These are phyloP conservation scores for Eptatretus burgeri DNA, from an alignment of 2,113 vertebrate genomes.

Conservation along the genomic window DNA sequence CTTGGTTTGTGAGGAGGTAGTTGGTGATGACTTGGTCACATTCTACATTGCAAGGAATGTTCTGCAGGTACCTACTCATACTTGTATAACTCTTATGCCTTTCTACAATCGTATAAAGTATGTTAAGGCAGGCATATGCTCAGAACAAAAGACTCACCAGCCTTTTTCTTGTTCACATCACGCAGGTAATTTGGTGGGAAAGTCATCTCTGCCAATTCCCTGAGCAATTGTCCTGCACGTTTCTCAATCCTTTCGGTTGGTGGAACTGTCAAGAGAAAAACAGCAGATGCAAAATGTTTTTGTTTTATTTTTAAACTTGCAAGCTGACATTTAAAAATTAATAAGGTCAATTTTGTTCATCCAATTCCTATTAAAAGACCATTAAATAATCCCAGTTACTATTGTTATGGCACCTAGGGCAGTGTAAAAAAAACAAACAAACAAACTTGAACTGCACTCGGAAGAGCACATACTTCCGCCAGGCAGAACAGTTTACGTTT, in stretches of 20 bases:
- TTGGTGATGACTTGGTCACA: neutral
- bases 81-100: neutral
- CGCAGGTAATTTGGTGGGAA: slow-evolving; percentile 43
- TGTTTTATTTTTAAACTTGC: no score
- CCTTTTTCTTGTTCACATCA: slow-evolving; percentile 25
- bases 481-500: no score
- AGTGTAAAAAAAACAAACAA: no score
- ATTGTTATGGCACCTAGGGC: no score
- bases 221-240: slow-evolving; percentile 32
- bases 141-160: slow-evolving; percentile 14
- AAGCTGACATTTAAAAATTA: no score
- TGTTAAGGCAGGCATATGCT: neutral
- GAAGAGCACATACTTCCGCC: no score
- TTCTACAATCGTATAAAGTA: neutral
- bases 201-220: slow-evolving; percentile 62
- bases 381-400: no score
- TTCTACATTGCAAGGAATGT: neutral
- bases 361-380: no score
- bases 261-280: slow-evolving; percentile 29
- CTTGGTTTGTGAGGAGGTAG: neutral
- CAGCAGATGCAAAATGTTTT: slow-evolving; percentile 4
- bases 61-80: neutral
- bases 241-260: slow-evolving; percentile 39
- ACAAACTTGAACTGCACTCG: no score
- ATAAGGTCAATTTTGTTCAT: no score